Evolutionary conservation across 2,797 vertebrate genomes (phyloP), one percentile per base, ranked within the genome.

Genomic region (Apodemus agrarius): DNA sequence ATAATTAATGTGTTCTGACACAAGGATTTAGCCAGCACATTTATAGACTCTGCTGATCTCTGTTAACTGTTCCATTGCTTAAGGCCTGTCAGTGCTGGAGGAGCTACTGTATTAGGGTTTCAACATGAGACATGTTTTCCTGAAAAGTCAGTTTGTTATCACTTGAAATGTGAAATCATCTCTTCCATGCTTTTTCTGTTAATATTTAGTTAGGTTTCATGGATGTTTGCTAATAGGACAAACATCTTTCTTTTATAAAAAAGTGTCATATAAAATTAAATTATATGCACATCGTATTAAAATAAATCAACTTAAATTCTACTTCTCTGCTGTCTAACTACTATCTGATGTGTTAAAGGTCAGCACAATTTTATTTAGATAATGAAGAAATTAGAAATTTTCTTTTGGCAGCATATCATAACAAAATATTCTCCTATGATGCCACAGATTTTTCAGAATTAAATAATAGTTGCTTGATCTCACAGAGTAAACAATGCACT

Each of bases 1-100:
- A 98, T 99, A 99, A 99, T 99, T 99, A 99, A 99, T 99, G 99
- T 99, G 99, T 99, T 99, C 99, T 99, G 99, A 99, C 99, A 99
- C 99, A 99, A 99, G 99, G 99, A 99, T 99, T 99, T 99, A 99
- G 99, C 99, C 98, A 99, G 99, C 98, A 99, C 98, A 99, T 99
- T 99, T 99, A 98, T 98, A 98, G 98, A 99, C 98, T 99, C 98
- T 98, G 98, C 92, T 90, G 98, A 97, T 98, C 98, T 99, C 97
- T 99, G 99, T 99, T 99, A 99, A 99, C 99, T 99, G 96, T 98
- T 98, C 98, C 96, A 80, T 83, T 98, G 97, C 98, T 98, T 97
- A 96, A 98, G 96, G 96, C 97, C 96, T 97, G 78, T 96, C 86
- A 91, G 95, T 0, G 1, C 74, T 97, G 96, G 96, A 97, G 2